Base-by-base conservation (phyloP, 2,797 vertebrate species). In the Dromococcyx pavoninus region DNA sequence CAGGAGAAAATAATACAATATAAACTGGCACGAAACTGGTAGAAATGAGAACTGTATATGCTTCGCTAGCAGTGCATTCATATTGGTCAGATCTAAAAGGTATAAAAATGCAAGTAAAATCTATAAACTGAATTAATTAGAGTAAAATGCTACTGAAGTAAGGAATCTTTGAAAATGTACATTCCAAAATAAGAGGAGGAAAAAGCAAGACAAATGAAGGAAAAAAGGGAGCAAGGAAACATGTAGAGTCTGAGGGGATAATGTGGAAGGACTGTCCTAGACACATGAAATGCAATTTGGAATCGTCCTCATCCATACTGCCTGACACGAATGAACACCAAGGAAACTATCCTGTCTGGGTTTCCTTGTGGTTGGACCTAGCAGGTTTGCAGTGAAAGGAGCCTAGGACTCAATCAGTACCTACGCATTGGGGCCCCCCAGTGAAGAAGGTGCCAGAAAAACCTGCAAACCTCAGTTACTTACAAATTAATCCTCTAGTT, bases 91-190 rank as follows among this genome's bases (percentile, higher is more conserved):
- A 83, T 44, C 25, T 56, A 84, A 89, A 83, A 76, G 25, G 28
- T 70, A 86, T 32, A 69, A 89, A 57, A 93, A 76, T 41, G 46
- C 58, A 87, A 85, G 60, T 4, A 84, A 94, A 86, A 72, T n/a
- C 27, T 11, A 22, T 65, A 76, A 28, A 50, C 48, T 54, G 32
- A 77, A 91, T 69, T 56, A 86, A 81, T 72, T 53, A 67, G 8
- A 67, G 41, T 18, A 74, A 92, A 93, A 86, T 60, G 35, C 10
- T 32, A 50, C 7, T 57, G 41, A 92, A 86, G 23, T 4, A 88
- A 65, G 24, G 78, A 89, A 65, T 32, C 19, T 65, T 54, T 70
- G 28, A 46, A 94, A 84, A 18, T 2, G 0, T 54, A 43, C 2
- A 6, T 66, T 81, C 25, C 66, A 86, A 66, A 50, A 41, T 23